A percentile compares a stretch with the other conserved stretches of the same genome.
Conservation (phyloP, 2,113 vertebrate genomes). For the Capreolus pygargus region DNA sequence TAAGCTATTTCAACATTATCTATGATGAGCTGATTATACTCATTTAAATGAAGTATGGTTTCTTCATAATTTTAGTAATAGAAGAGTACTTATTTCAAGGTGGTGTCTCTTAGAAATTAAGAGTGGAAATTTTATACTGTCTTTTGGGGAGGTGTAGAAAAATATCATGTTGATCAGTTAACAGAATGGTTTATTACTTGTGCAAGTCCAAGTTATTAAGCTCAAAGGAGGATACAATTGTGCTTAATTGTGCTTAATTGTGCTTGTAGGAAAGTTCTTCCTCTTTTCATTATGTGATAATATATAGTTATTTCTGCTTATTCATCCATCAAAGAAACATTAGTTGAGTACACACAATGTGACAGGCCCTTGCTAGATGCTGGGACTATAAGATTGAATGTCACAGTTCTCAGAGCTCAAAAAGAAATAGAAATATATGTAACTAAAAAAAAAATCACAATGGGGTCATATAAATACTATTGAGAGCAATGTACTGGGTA, state of each 20-base stretch:
- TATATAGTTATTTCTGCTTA: neutral
- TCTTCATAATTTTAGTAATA: neutral
- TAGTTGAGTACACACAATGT: neutral
- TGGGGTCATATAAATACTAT: neutral
- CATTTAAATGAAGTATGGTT: neutral
- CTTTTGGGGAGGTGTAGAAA: neutral
- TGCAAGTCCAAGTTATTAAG: neutral
- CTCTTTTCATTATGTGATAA: neutral
- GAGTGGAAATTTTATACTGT: neutral
- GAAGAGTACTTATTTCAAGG: neutral
- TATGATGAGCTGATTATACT: neutral
- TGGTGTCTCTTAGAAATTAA: neutral
- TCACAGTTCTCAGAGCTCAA: neutral
- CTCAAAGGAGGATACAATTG: neutral
- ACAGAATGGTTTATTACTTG: neutral
- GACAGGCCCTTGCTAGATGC: neutral
- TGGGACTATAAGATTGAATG: neutral
- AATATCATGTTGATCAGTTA: neutral
- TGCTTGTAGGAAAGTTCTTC: neutral
- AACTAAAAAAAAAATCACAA: neutral
- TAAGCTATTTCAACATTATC: neutral
- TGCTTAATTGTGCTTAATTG: neutral
- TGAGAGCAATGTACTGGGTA: neutral
- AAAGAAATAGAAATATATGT: neutral
- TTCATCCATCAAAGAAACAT: neutral